Evolutionary conservation across 2,888 invertebrate species (phyloP), one percentile per base, ranked within the genome.

Genomic region (Mantis religiosa): DNA sequence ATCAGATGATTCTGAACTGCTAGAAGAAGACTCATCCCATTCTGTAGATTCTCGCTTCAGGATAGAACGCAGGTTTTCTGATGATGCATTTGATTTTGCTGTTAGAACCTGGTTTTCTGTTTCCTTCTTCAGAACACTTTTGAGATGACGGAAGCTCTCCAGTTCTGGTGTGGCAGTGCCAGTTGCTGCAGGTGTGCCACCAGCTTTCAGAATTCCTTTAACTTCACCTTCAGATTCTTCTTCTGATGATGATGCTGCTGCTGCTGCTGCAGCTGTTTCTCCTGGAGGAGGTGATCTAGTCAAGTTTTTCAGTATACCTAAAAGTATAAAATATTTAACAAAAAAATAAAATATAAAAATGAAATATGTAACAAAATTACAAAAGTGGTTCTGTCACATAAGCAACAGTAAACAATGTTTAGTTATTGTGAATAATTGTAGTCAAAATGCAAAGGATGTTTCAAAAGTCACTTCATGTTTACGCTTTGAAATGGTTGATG

Each of bases 141-240:
- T 90, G 71, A 90, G 88, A n/a, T 87, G 89, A 25, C 83, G 47
- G 81, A 89, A 87, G 82, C 85, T 86, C 71, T 90, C 89, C 85
- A 89, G 83, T 47, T 90, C 90, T n/a, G 90, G 89, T 81, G 90
- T 88, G 3, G 47, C 82, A 27, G 84, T 30, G 20, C 88, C 41
- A 81, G 34, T 82, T 7, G 28, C 34, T 28, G 20, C 25, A 9
- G 86, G 83, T 41, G 71, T 82, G 54, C 86, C 28, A 28, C 30
- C 20, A 0, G 94, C 93, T 92, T 95, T 95, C 85, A 95, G 92
- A 85, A 95, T 95, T 3, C 95, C 94, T 87, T 94, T 92, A n/a
- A 94, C 94, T 92, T 94, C 94, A 0, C 84, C 89, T 84, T 90
- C 90, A 41, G 88, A 86, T 12, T 90, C 90, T 15, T 88, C 82